Conservation (phyloP, 2,888 invertebrate genomes). For the Hofmannophila pseudospretella region DNA sequence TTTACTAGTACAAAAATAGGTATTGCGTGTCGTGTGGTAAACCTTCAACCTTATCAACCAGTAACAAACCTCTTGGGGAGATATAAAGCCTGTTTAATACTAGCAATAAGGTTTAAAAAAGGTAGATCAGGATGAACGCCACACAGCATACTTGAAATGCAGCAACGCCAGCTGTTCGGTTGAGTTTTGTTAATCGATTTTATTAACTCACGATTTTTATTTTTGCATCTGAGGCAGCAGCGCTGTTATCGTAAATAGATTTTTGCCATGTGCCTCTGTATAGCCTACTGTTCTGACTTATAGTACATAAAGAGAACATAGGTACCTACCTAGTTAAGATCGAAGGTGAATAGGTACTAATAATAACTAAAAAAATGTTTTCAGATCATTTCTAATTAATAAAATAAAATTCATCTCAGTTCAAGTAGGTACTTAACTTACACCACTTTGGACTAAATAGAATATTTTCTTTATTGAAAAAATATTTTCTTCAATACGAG, state of each 20-base stretch:
- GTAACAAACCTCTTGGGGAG: slow-evolving; percentile 1
- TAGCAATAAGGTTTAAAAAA: not conserved
- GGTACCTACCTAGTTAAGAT: too few relatives aligned
- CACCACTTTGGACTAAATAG: too few relatives aligned
- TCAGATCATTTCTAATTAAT: too few relatives aligned
- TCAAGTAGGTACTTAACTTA: too few relatives aligned
- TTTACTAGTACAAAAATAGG: not conserved
- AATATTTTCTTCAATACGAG: too few relatives aligned
- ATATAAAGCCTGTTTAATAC: slow-evolving; percentile 5
- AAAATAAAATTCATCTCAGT: too few relatives aligned
- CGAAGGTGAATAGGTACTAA: too few relatives aligned
- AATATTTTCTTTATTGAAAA: too few relatives aligned
- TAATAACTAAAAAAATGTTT: too few relatives aligned
- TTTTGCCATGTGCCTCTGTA: too few relatives aligned
- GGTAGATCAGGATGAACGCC: slow-evolving; percentile 28
- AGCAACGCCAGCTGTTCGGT: slow-evolving; percentile 45
- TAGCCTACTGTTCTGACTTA: too few relatives aligned
- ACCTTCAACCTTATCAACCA: not conserved
- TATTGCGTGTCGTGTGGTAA: not conserved
- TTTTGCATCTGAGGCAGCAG: slow-evolving; percentile 6
- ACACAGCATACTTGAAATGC: slow-evolving; percentile 44
- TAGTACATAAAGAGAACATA: too few relatives aligned
- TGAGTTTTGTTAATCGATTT: slow-evolving; percentile 32
- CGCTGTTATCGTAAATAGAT: not conserved
- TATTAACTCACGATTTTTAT: not conserved